Conservation (phyloP, 2,113 vertebrate genomes). For the Dipodomys stephensi region DNA sequence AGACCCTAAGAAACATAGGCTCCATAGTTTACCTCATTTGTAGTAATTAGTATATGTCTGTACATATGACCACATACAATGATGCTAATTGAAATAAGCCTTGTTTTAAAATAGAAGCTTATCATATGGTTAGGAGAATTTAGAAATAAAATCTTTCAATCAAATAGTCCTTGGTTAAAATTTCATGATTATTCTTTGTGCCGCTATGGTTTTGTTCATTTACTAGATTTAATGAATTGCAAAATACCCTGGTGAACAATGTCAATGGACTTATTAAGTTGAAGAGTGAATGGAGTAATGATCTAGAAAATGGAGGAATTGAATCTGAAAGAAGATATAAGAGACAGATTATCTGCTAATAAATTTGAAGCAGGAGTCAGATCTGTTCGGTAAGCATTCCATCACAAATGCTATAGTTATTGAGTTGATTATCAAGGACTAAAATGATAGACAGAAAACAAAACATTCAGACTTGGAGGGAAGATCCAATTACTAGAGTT, state of each 20-base stretch:
- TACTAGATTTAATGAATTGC: constrained; percentile 43
- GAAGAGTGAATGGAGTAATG: constrained; percentile 20
- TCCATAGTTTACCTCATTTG: too few species aligned
- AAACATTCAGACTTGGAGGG: constrained; percentile 36
- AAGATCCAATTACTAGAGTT: constrained; percentile 28
- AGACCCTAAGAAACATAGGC: too few species aligned
- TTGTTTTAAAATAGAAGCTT: constrained; percentile 42
- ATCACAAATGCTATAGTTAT: background rate
- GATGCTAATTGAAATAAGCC: background rate
- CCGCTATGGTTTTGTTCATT: constrained; percentile 26
- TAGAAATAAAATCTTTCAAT: background rate
- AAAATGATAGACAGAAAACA: constrained; percentile 38
- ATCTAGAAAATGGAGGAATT: constrained; percentile 32
- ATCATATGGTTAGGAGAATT: background rate
- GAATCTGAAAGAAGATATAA: background rate
- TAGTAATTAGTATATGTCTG: too few species aligned
- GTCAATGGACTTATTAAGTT: constrained; percentile 1
- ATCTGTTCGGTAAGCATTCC: background rate
- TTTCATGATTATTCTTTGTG: constrained; percentile 15
- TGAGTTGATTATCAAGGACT: background rate
- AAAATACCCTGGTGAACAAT: background rate
- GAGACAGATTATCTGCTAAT: constrained; percentile 9
- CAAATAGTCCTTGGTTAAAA: background rate
- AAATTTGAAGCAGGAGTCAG: constrained; percentile 39
- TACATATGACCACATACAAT: too few species aligned